Evolutionary conservation across 2,888 invertebrate genomes (phyloP).

Genomic region (Rhabditoides inermis): DNA sequence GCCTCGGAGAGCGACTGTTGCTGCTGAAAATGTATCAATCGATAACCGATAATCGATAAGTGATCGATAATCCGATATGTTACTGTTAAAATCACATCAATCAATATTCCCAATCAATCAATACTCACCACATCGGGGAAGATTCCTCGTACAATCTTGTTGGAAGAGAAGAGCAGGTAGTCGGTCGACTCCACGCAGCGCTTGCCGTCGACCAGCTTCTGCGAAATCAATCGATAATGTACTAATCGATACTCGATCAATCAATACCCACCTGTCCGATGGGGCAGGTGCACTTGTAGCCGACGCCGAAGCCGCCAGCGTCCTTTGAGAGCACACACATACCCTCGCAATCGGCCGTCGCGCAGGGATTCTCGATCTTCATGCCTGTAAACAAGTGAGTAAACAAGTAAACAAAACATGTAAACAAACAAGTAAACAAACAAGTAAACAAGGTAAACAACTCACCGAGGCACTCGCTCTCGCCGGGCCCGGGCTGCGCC

Average conservation of each 20-base stretch:
- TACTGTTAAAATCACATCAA: no score
- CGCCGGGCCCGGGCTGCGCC: conserved; percentile 45
- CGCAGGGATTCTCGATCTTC: conserved; percentile 47
- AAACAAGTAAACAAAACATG: neutral
- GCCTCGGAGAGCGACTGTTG: conserved; percentile 77
- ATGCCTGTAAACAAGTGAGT: neutral
- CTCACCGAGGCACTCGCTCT: conserved; percentile 40
- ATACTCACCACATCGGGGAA: conserved; percentile 69
- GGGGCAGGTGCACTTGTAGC: conserved; percentile 73
- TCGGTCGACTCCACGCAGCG: conserved; percentile 46
- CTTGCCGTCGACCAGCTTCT: conserved; percentile 48
- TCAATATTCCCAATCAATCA: no score
- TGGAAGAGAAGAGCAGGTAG: conserved; percentile 50
- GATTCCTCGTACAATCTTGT: conserved; percentile 80
- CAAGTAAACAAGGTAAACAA: conserved; percentile 3
- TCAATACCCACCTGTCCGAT: conserved; percentile 62
- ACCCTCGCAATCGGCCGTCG: conserved; percentile 61
- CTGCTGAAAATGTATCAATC: conserved; percentile 4
- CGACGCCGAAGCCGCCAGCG: conserved; percentile 59
- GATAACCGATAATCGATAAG: no score
- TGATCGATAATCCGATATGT: no score
- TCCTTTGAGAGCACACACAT: conserved; percentile 79
- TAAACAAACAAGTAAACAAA: neutral
- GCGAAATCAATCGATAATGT: neutral
- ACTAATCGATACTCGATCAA: neutral